Evolutionary conservation across 2,797 vertebrate genomes (phyloP), one percentile per base, ranked within the genome.

Genomic region (Rhinichthys osculus): DNA sequence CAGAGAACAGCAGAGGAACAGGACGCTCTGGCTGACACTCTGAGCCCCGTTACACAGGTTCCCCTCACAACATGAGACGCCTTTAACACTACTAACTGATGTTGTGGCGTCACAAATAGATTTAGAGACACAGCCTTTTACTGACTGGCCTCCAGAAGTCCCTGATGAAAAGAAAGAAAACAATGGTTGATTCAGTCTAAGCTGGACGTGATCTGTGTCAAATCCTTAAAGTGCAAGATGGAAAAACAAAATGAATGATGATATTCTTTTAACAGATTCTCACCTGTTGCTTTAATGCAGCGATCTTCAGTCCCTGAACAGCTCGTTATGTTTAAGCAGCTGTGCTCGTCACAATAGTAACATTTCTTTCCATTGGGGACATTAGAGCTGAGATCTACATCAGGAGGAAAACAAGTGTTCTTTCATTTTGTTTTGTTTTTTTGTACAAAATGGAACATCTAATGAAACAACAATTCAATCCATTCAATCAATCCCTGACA

Each of bases 261-360:
- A 35, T 52, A 10, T 38, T 76, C 1, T 54, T 38, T 38, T n/a
- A 2, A 4, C 33, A 70, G 50, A 72, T 44, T 14, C 82, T 76
- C 54, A 83, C 82, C 57, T 66, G 30, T 38, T 76, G 54, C 30
- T 74, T 21, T 27, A 76, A 76, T 0, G 5, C 82, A 83, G 30
- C 17, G 21, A 2, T 83, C 82, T 66, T 83, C 82, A 66, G 13
- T 66, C 44, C 71, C 82, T 42, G 52, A 19, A 83, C 82, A 83
- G 30, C 23, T 64, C 5, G 38, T 7, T 52, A n/a, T 66, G 40
- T 38, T 83, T n/a, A 4, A 76, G 71, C 82, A 83, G 71, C 21
- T 66, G 7, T n/a, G 35, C 30, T 4, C 81, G 47, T 82, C 38
- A n/a, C 81, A 82, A 8, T 0, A 42, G 81, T 16, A 82, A 73